These are phyloP conservation scores for Drosophila histrio DNA, from an alignment of 2,888 invertebrate genomes.

Conservation along the genomic window DNA sequence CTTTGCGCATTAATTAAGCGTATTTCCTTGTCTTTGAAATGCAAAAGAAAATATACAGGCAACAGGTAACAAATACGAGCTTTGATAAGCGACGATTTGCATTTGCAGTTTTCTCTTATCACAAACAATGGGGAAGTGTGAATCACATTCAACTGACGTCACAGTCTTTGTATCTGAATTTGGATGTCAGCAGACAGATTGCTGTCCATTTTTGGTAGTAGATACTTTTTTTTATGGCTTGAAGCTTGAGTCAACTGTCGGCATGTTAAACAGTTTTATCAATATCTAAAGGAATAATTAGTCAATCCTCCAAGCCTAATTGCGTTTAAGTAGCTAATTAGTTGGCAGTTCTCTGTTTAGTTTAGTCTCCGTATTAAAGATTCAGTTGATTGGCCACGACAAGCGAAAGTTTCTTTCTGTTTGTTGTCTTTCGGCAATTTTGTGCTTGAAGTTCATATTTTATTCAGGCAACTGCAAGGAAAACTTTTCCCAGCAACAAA, in stretches of 20 bases:
- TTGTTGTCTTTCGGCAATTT: constrained; percentile 19
- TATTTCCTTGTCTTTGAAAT: constrained; percentile 57
- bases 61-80: constrained; percentile 1
- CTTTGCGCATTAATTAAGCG: constrained; percentile 65
- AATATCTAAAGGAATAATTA: neutral
- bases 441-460: constrained; percentile 17
- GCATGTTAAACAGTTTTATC: constrained; percentile 21
- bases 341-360: neutral
- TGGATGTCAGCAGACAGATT: neutral
- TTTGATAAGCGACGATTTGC: constrained; percentile 22
- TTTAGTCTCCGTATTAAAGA: neutral
- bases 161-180: neutral
- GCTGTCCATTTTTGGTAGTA: neutral
- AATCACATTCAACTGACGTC: constrained; percentile 7
- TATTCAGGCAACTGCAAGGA: constrained; percentile 23
- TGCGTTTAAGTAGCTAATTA: neutral
- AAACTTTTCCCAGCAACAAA: neutral
- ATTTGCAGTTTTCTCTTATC: constrained; percentile 2
- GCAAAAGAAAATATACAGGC: neutral
- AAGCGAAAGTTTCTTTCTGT: constrained; percentile 12
- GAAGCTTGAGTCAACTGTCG: constrained; percentile 10
- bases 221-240: neutral
- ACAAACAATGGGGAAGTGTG: neutral
- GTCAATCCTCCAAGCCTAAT: neutral
- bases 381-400: neutral